Evolutionary conservation across 1,140 invertebrate species (phyloP).

Genomic region (Brachionus asplanchnoidis): DNA sequence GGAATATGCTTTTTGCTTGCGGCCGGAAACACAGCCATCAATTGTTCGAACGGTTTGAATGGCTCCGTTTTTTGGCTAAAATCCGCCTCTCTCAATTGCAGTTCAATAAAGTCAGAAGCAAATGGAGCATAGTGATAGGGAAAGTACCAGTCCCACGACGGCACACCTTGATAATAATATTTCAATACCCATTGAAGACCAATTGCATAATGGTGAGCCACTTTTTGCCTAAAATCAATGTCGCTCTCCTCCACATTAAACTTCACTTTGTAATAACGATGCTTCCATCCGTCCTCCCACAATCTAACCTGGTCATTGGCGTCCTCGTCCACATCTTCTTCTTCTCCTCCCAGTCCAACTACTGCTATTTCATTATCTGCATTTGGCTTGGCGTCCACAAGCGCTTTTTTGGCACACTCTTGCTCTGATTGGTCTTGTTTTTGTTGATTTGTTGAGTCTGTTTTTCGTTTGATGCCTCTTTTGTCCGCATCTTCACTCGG

Average conservation of each 20-base stretch:
- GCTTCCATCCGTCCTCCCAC: slow-evolving; percentile 96
- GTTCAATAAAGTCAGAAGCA: slow-evolving; percentile 87
- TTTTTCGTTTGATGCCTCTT: neutral
- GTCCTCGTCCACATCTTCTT: slow-evolving; percentile 63
- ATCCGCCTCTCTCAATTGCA: slow-evolving; percentile 73
- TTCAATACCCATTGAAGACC: slow-evolving; percentile 95
- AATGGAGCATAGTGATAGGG: slow-evolving; percentile 99
- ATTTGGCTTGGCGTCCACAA: neutral
- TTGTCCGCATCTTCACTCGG: neutral
- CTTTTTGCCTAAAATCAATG: slow-evolving; percentile 77
- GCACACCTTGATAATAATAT: slow-evolving; percentile 97
- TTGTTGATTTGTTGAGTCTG: neutral
- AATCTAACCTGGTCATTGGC: slow-evolving; percentile 87
- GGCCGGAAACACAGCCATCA: slow-evolving; percentile 98
- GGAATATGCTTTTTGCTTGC: slow-evolving; percentile 90
- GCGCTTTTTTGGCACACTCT: neutral
- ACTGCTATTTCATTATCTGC: too few species aligned
- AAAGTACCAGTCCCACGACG: slow-evolving; percentile 99
- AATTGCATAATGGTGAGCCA: slow-evolving; percentile 83
- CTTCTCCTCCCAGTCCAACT: too few species aligned
- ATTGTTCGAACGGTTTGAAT: slow-evolving; percentile 91
- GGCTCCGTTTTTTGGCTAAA: slow-evolving; percentile 84
- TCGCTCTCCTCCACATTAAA: slow-evolving; percentile 80
- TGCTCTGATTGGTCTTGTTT: neutral
- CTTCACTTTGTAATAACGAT: slow-evolving; percentile 92